A percentile compares a stretch with the other conserved stretches of the same genome.
Conservation (phyloP, 2,888 invertebrate species). For the Philereme transversata region DNA sequence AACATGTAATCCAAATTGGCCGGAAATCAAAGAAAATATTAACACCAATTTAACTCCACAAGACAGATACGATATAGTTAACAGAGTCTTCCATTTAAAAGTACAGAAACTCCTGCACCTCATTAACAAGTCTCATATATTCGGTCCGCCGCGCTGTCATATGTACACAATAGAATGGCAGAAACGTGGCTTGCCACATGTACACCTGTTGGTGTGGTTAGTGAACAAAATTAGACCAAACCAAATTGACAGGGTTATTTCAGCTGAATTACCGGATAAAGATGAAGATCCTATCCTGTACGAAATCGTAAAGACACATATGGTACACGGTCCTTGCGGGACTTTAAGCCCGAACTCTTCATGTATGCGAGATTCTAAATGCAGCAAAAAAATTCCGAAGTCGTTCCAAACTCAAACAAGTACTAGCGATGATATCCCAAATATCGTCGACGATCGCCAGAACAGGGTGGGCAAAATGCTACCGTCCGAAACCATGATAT, state of each 20-base stretch:
- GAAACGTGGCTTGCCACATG: slow-evolving; percentile 22
- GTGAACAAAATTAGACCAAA: slow-evolving; percentile 5
- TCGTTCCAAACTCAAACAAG: not conserved
- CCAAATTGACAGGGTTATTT: slow-evolving; percentile 6
- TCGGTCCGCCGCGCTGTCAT: slow-evolving; percentile 14
- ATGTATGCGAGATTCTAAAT: slow-evolving; percentile 34
- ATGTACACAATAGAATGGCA: slow-evolving; percentile 11
- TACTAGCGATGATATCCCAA: too few species aligned
- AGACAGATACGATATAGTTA: slow-evolving; percentile 30
- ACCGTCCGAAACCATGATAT: not conserved
- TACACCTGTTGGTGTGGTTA: slow-evolving; percentile 23
- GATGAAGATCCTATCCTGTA: too few species aligned
- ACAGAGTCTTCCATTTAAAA: slow-evolving; percentile 23
- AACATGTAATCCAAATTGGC: slow-evolving; percentile 16
- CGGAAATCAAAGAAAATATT: slow-evolving; percentile 10
- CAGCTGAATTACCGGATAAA: slow-evolving; percentile 12
- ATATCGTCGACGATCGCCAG: slow-evolving; percentile 6
- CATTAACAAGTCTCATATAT: slow-evolving; percentile 3
- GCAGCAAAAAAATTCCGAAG: slow-evolving; percentile 31
- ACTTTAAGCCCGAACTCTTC: slow-evolving; percentile 28
- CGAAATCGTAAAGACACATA: slow-evolving; percentile 30
- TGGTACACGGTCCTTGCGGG: slow-evolving; percentile 42
- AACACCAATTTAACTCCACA: slow-evolving; percentile 19
- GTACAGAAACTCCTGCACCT: slow-evolving; percentile 9
- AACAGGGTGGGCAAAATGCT: slow-evolving; percentile 22